Percentiles rank a stretch among this genome's conserved stretches.
Evolutionary conservation across 2,888 invertebrate genomes (phyloP).

Genomic region (Andrena hattorfiana): DNA sequence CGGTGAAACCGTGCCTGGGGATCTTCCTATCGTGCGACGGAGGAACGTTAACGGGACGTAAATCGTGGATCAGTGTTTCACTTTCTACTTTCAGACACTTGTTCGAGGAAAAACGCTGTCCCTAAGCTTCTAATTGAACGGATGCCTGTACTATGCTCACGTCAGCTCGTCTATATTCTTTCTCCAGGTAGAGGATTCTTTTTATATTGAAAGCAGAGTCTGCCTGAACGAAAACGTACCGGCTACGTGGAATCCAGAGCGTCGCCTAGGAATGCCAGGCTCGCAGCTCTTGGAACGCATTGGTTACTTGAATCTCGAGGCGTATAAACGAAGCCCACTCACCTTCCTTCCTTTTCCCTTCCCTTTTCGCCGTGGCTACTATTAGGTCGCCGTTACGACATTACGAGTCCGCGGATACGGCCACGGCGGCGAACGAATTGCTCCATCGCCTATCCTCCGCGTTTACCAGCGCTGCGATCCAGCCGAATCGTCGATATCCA

Average conservation of each 20-base stretch:
- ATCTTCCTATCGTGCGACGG: conserved; percentile 31
- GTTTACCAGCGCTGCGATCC: conserved; percentile 26
- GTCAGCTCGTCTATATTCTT: no score
- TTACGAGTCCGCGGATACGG: conserved; percentile 45
- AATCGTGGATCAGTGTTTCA: conserved; percentile 26
- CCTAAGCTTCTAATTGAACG: neutral
- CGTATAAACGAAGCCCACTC: conserved; percentile 65
- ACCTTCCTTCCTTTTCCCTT: conserved; percentile 68
- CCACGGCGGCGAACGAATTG: conserved; percentile 25
- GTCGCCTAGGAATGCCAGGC: conserved; percentile 58
- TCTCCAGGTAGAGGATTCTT: neutral
- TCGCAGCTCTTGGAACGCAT: conserved; percentile 58
- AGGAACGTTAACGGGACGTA: conserved; percentile 26
- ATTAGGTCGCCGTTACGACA: conserved; percentile 64
- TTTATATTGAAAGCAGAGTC: no score
- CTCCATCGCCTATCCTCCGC: conserved; percentile 18
- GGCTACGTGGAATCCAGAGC: conserved; percentile 69
- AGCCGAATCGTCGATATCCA: conserved; percentile 33
- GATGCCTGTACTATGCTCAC: no score
- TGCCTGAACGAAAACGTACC: conserved; percentile 22
- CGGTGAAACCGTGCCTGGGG: conserved; percentile 5
- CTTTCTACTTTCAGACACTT: conserved; percentile 36
- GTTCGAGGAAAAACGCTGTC: neutral
- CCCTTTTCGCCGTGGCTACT: conserved; percentile 55
- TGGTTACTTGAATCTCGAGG: conserved; percentile 46